These are phyloP conservation scores for Meiosimyza decipiens DNA, from an alignment of 2,888 invertebrate species.

Conservation along the genomic window DNA sequence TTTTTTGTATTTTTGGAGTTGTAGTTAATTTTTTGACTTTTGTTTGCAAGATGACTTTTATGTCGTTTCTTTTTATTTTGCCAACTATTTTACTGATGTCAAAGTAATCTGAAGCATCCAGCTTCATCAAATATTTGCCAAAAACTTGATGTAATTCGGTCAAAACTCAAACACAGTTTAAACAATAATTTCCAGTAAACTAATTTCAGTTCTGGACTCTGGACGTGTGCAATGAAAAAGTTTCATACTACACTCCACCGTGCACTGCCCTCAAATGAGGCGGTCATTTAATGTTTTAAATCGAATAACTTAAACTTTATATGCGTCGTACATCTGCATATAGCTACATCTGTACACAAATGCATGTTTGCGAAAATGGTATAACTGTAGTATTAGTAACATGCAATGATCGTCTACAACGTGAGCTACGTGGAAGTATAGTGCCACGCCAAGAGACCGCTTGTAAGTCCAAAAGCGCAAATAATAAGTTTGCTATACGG, in stretches of 20 bases:
- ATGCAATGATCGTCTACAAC: slow-evolving; percentile 12
- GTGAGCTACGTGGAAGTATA: not conserved
- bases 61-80: no score
- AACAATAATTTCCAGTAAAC: slow-evolving; percentile 21
- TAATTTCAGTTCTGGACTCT: slow-evolving; percentile 4
- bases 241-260: not conserved
- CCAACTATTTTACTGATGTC: no score
- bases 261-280: slow-evolving; percentile 9
- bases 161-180: slow-evolving; percentile 30
- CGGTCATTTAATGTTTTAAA: slow-evolving; percentile 28
- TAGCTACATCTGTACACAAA: not conserved
- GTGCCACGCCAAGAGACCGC: not conserved
- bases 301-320: slow-evolving; percentile 26
- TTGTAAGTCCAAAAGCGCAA: slow-evolving; percentile 7
- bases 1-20: no score
- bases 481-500: slow-evolving; percentile 35
- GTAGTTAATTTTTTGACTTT: no score
- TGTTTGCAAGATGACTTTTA: no score
- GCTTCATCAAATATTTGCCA: slow-evolving; percentile 14
- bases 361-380: not conserved
- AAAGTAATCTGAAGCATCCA: not conserved
- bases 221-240: slow-evolving; percentile 10
- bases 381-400: not conserved
- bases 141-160: slow-evolving; percentile 23
- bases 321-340: slow-evolving; percentile 13